Base-by-base conservation (phyloP, 2,797 vertebrate species). In the Spheniscus humboldti region DNA sequence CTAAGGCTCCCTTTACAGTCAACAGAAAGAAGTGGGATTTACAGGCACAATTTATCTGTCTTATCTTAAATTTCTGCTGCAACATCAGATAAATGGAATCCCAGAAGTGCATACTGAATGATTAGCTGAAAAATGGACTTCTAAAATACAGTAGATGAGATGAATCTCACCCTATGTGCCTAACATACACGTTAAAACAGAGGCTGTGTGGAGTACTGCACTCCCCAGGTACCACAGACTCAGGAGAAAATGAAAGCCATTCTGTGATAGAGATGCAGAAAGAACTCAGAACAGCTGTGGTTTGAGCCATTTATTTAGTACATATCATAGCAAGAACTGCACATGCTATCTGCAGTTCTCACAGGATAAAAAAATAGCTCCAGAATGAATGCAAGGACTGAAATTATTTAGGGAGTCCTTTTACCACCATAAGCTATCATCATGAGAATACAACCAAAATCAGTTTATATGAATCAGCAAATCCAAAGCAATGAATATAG, bases 391-490 rank as follows among this genome's bases (percentile, higher is more conserved):
- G 47, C 39, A 88, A 77, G 48, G 39, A 71, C 66, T 73, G 56
- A 88, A 90, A 92, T 91, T 69, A 79, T 72, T 91, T 86, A 64
- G 31, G 62, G 45, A 88, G 28, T 62, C 12, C n/a, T 91, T 88
- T 86, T 91, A 72, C 92, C 85, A 74, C 60, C 48, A 43, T 78
- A 82, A 86, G 24, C 19, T 74, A 33, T 59, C 71, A 76, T 74
- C 28, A 67, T 23, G 30, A 96, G 52, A 86, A 52, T 68, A 56
- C 3, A 37, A 67, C n/a, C 63, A 67, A 92, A 93, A 91, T 75
- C 31, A 45, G 41, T 89, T 96, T 63, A 52, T 81, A 43, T 86
- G 73, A 86, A 39, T 93, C 86, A 93, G 63, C 67, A 96, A 76
- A 85, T 78, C 39, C 15, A 79, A 90, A 93, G 48, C 45, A 59